Evolutionary conservation across 2,888 invertebrate genomes (phyloP), one percentile per base, ranked within the genome.

Genomic region (Choreutis nemorana): DNA sequence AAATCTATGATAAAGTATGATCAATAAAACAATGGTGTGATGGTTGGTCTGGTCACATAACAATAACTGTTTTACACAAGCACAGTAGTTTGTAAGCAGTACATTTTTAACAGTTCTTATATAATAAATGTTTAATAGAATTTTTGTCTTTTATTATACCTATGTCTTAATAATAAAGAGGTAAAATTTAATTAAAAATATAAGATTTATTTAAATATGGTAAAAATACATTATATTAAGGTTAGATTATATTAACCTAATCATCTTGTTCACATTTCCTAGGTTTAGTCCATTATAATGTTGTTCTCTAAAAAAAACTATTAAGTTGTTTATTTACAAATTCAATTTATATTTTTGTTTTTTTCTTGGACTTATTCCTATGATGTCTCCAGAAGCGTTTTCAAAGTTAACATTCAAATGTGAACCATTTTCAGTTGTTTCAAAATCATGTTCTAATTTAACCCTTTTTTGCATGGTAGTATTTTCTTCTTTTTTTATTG

Each of bases 51-150:
- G n/a, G n/a, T n/a, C 55, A 48, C 55, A 56, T 50, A 52, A 54
- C 40, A 45, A 47, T 50, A 57, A 54, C 43, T 42, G 42, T 50
- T 52, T 50, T 47, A 55, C 48, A 54, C 45, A 52, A 60, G 65
- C 64, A 66, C 68, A 71, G 66, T 44, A 54, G 51, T 55, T 14
- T 16, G 4, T 25, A 50, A 50, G 34, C n/a, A n/a, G 42, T 47
- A 60, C 58, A 53, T 40, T 49, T 44, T 48, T 51, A 54, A 25
- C 44, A 55, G 55, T 59, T 67, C 51, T 56, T 8, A 11, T 24
- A 8, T 14, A 18, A 18, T n/a, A n/a, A n/a, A n/a, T n/a, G n/a
- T n/a, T n/a, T n/a, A n/a, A n/a, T n/a, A n/a, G n/a, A n/a, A n/a
- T n/a, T n/a, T n/a, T n/a, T n/a, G n/a, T n/a, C n/a, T n/a, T n/a